Evolutionary conservation across 2,888 invertebrate species (phyloP).

Genomic region (Cephonodes hylas): DNA sequence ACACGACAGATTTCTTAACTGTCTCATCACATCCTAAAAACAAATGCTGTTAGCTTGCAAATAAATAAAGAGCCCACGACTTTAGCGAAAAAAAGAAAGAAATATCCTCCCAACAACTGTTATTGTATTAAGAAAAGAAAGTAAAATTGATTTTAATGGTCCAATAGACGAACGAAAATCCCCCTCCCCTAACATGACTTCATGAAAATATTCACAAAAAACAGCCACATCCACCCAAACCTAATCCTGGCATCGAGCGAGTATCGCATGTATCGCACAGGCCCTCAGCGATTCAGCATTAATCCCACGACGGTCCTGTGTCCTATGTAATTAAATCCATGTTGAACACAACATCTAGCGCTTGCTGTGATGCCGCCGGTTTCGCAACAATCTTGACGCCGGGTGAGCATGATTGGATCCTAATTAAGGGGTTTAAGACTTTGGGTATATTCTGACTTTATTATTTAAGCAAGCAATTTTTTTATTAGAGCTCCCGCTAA

Average conservation of each 20-base stretch:
- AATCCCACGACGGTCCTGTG: slow-evolving; percentile 26
- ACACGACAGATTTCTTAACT: too few relatives aligned
- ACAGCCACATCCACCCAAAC: neutral
- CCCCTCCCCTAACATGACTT: too few relatives aligned
- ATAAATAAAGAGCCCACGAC: too few relatives aligned
- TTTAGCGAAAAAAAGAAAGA: too few relatives aligned
- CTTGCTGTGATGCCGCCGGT: neutral
- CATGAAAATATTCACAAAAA: neutral
- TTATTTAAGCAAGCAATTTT: too few relatives aligned
- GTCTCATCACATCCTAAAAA: too few relatives aligned
- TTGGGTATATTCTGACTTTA: too few relatives aligned
- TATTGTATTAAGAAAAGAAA: neutral
- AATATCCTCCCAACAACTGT: too few relatives aligned
- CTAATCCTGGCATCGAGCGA: neutral
- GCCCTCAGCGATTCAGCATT: slow-evolving; percentile 19
- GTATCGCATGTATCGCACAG: neutral
- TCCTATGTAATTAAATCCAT: slow-evolving; percentile 36
- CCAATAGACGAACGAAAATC: too few relatives aligned
- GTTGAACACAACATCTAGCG: slow-evolving; percentile 20
- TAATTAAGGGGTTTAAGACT: neutral
- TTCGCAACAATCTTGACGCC: too few relatives aligned
- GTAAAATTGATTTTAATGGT: neutral
- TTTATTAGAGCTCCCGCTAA: too few relatives aligned
- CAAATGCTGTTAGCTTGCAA: too few relatives aligned
- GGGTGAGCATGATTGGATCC: neutral